Percentiles rank a stretch among this genome's conserved stretches.
phyloP scores from a whole-genome alignment of 2,888 invertebrate species.

The Prostheceraeus crozeri region DNA sequence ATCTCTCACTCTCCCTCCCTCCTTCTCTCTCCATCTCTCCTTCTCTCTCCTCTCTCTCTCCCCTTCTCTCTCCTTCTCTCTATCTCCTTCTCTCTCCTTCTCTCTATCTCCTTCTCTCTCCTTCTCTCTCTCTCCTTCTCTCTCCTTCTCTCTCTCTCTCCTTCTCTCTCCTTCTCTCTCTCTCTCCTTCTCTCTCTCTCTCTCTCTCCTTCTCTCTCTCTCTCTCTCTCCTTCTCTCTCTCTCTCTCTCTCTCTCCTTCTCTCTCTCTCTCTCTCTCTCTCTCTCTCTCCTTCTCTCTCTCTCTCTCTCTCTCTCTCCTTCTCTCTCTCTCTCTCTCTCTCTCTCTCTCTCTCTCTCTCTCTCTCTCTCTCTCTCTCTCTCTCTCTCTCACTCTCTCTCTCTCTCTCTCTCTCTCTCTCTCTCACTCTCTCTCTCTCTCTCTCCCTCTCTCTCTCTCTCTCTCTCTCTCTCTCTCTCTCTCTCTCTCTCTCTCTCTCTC shows the following conservation, averaged over 20 bases:
- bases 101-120: too few species aligned
- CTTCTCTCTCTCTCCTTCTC: conserved; percentile 1
- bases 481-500: background rate
- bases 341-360: conserved; percentile 4
- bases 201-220: background rate
- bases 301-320: conserved; percentile 1
- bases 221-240: background rate
- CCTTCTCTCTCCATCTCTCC: too few species aligned
- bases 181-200: background rate
- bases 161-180: background rate
- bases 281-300: background rate
- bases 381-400: background rate
- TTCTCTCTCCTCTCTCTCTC: too few species aligned
- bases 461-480: background rate
- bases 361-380: background rate
- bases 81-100: too few species aligned
- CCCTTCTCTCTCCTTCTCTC: too few species aligned
- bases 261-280: conserved; percentile 1
- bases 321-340: conserved; percentile 4
- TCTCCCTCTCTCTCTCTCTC: background rate
- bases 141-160: conserved; percentile 2
- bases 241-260: background rate
- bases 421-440: background rate
- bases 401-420: background rate
- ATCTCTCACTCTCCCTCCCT: too few species aligned